Percentiles rank a stretch among this genome's conserved stretches.
phyloP scores from a whole-genome alignment of 2,888 invertebrate species.

The Apoderus coryli region DNA sequence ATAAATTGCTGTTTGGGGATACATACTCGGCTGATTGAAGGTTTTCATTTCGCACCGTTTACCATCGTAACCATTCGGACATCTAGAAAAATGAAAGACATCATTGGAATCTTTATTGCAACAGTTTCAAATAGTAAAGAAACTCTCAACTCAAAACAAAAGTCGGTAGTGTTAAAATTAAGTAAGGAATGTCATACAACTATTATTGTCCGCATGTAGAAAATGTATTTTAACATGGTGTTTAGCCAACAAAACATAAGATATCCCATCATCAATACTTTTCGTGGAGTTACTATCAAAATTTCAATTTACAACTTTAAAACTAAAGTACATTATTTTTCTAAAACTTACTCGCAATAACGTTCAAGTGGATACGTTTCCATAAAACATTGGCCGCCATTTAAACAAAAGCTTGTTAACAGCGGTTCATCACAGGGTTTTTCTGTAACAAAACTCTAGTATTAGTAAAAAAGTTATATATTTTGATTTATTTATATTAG shows the following conservation, averaged over 20 bases:
- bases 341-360: slow-evolving; percentile 68
- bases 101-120: no score
- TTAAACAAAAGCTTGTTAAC: slow-evolving; percentile 56
- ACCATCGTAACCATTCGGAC: slow-evolving; percentile 67
- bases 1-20: slow-evolving; percentile 45
- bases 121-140: no score
- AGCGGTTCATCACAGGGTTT: slow-evolving; percentile 17
- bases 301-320: background rate
- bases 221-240: no score
- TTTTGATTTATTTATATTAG: no score
- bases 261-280: slow-evolving; percentile 4
- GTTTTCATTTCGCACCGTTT: slow-evolving; percentile 69
- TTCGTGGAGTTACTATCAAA: background rate
- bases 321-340: slow-evolving; percentile 5
- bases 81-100: no score
- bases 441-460: no score
- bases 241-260: no score
- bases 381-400: slow-evolving; percentile 75
- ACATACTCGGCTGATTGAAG: slow-evolving; percentile 60
- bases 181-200: no score
- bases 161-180: no score
- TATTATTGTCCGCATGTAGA: no score
- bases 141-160: no score
- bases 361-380: slow-evolving; percentile 64
- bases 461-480: no score